Evolutionary conservation across 2,797 vertebrate genomes (phyloP), one percentile per base, ranked within the genome.

Genomic region (Serranus cabrilla): DNA sequence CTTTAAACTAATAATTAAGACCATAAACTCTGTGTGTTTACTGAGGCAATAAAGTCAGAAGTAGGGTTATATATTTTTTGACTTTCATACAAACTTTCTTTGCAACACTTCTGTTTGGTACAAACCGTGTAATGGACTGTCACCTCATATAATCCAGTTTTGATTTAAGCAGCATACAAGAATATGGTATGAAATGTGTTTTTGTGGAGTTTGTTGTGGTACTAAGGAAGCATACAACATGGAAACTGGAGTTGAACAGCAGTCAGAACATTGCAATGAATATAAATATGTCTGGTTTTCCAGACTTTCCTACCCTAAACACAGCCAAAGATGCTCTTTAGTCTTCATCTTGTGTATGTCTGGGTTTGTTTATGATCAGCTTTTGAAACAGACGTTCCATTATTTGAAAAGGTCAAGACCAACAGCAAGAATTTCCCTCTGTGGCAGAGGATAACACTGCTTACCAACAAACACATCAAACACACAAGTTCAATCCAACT

Each of bases 381-480:
- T 63, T 27, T 20, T 43, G 25, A 62, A 65, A 65, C 31, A 58
- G 17, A 55, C 23, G 37, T 8, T 64, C 17, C 34, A 18, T 66
- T 76, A 45, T 64, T 47, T 51, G 40, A 50, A 66, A 71, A 73
- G n/a, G 49, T 63, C 54, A 40, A 9, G 6, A 69, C 18, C 13
- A 3, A 66, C 49, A 63, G 50, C 5, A 42, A 40, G 2, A 60
- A 16, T 54, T 16, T 13, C 71, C 27, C 21, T 71, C 18, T n/a
- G 52, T 18, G 34, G 45, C 23, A 27, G 58, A 62, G 20, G 49
- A 71, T 23, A 12, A 60, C 74, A 16, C 57, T 4, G 67, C 70
- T 80, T 54, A 78, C 58, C 67, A 71, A 81, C 74, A 77, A 76
- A 80, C 64, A 60, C 42, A 66, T 61, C 64, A 82, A 77, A 87